Evolutionary conservation across 1,140 invertebrate species (phyloP).

Genomic region (Pseudoatta argentina): DNA sequence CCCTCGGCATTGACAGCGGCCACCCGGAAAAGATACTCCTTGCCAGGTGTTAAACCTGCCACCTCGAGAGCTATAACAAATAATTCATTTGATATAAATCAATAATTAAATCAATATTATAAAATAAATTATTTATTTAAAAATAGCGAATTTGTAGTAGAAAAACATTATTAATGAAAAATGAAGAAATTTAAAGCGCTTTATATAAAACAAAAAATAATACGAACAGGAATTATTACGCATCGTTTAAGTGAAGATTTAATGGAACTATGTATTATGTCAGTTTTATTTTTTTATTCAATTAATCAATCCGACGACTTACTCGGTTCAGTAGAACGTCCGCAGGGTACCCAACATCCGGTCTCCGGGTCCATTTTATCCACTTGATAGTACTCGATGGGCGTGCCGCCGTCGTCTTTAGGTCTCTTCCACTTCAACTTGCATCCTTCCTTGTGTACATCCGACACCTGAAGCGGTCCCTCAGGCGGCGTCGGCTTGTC

Average conservation of each 20-base stretch:
- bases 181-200: neutral
- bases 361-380: conserved; percentile 97
- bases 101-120: neutral
- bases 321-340: conserved; percentile 93
- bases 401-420: conserved; percentile 94
- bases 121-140: neutral
- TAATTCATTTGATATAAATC: neutral
- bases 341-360: conserved; percentile 97
- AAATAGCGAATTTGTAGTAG: neutral
- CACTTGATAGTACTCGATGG: conserved; percentile 97
- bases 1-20: conserved; percentile 98
- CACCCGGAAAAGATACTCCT: conserved; percentile 98
- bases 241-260: neutral
- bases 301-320: conserved; percentile 66
- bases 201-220: neutral
- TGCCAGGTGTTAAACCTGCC: conserved; percentile 94
- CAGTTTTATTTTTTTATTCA: neutral
- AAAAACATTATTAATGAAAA: neutral
- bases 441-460: conserved; percentile 97
- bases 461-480: conserved; percentile 95
- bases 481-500: conserved; percentile 95
- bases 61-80: conserved; percentile 90
- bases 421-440: conserved; percentile 98
- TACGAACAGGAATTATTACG: neutral
- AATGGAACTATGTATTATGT: neutral